These are phyloP conservation scores for Trilocha varians DNA, from an alignment of 2,888 invertebrate species.

Conservation along the genomic window DNA sequence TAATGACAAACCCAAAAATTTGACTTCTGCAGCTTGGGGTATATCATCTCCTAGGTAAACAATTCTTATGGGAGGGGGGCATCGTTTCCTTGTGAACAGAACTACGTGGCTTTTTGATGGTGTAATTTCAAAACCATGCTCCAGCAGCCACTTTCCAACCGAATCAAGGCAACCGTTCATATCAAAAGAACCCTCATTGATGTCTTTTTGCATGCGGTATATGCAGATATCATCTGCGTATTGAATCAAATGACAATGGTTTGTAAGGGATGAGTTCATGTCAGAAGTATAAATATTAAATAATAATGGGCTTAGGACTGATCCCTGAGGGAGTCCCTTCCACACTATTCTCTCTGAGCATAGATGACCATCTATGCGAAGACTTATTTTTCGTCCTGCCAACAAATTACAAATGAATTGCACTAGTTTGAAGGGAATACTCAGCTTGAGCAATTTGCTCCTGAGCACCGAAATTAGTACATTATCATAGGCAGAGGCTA, in stretches of 20 bases:
- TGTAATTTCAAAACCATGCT: conserved; percentile 6
- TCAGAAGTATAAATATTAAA: conserved; percentile 12
- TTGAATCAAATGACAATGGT: conserved; percentile 7
- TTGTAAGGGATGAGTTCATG: conserved; percentile 2
- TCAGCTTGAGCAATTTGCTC: too few relatives aligned
- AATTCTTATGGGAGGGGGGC: too few relatives aligned
- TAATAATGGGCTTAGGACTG: conserved; percentile 12
- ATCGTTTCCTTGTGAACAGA: conserved; percentile 4
- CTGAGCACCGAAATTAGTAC: too few relatives aligned
- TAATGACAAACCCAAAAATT: too few relatives aligned
- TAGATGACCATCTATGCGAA: not conserved
- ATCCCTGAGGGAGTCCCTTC: conserved; percentile 15
- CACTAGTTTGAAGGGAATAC: too few relatives aligned
- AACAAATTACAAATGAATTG: too few relatives aligned
- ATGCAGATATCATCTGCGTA: conserved; percentile 13
- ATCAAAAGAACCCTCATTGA: not conserved
- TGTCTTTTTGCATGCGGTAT: conserved; percentile 2
- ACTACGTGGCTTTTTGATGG: conserved; percentile 3
- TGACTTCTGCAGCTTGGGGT: too few relatives aligned
- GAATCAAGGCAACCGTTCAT: conserved; percentile 4
- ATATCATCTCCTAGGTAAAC: too few relatives aligned
- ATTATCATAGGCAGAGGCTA: too few relatives aligned
- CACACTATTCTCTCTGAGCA: conserved; percentile 8
- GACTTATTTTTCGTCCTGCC: too few relatives aligned
- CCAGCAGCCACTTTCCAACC: conserved; percentile 3